Percentiles rank a stretch among this genome's conserved stretches.
Conservation (phyloP, 2,113 vertebrate species). For the Odontesthes bonariensis region DNA sequence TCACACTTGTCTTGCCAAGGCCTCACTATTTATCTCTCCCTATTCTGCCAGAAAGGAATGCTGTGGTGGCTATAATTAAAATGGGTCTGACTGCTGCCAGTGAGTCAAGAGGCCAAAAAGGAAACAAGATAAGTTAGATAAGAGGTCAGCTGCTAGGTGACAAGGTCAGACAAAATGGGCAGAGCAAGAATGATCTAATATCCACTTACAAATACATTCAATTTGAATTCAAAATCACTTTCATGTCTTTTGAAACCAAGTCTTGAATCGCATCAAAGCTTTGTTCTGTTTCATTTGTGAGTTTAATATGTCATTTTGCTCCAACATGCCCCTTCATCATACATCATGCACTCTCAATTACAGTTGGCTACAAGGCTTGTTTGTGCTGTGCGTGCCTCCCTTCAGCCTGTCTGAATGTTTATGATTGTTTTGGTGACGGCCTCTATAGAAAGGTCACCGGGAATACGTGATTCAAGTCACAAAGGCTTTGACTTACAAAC, state of each 20-base stretch:
- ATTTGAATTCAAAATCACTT: not conserved
- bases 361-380: conserved; percentile 25
- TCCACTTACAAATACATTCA: conserved; percentile 7
- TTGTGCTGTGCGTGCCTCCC: conserved; percentile 30
- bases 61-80: conserved; percentile 81
- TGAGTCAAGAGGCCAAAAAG: conserved; percentile 81
- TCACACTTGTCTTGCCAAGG: conserved; percentile 27
- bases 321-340: conserved; percentile 21
- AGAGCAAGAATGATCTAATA: conserved; percentile 20
- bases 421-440: conserved; percentile 71
- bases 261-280: conserved; percentile 1
- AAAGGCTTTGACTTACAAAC: conserved; percentile 39
- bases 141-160: conserved; percentile 71
- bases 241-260: not conserved
- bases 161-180: conserved; percentile 71
- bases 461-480: conserved; percentile 56
- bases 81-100: conserved; percentile 63
- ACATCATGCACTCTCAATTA: conserved; percentile 60
- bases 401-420: conserved; percentile 58
- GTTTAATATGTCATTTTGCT: conserved; percentile 11
- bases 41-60: conserved; percentile 77
- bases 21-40: conserved; percentile 62
- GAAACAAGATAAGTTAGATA: conserved; percentile 79
- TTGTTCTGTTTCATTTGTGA: not conserved
- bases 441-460: conserved; percentile 58